These are phyloP conservation scores for Poeciliopsis presidionis DNA, from an alignment of 2,797 vertebrate species.

Conservation along the genomic window DNA sequence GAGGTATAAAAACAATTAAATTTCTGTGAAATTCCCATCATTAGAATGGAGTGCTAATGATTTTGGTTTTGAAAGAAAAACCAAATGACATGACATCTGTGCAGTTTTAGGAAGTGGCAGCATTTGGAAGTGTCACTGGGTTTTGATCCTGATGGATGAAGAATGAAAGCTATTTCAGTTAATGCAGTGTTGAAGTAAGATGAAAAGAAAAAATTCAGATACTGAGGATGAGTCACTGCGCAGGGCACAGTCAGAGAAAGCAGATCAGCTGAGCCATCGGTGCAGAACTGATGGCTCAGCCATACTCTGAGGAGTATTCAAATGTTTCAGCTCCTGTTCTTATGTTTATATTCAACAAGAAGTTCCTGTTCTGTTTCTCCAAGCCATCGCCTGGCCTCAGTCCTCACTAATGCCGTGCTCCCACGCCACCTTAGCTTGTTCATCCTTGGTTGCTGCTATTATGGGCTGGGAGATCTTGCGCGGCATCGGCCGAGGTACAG, in stretches of 20 bases:
- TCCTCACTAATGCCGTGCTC: conserved; percentile 87
- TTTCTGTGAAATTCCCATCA: not conserved
- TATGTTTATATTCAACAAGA: not conserved
- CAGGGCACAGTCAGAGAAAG: not conserved
- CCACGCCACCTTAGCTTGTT: conserved; percentile 91
- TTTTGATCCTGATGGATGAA: not conserved
- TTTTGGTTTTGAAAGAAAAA: not conserved
- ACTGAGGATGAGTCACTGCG: not conserved
- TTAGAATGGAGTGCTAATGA: not conserved
- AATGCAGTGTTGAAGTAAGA: not conserved
- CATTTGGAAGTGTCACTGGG: not conserved
- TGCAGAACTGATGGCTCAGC: too few relatives aligned
- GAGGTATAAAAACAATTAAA: not conserved
- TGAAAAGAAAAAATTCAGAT: not conserved
- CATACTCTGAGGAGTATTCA: not conserved
- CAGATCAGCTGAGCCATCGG: not conserved
- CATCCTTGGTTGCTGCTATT: conserved; percentile 81
- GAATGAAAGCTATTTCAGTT: not conserved
- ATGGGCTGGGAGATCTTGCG: conserved; percentile 87
- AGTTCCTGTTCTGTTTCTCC: not conserved
- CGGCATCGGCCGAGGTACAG: conserved; percentile 70
- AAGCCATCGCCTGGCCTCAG: conserved; percentile 1
- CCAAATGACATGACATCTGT: conserved; percentile 1
- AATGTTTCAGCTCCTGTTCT: not conserved
- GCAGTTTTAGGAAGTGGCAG: not conserved